phyloP scores from a whole-genome alignment of 1,140 invertebrate genomes.

The Leptonema lineaticorne region DNA sequence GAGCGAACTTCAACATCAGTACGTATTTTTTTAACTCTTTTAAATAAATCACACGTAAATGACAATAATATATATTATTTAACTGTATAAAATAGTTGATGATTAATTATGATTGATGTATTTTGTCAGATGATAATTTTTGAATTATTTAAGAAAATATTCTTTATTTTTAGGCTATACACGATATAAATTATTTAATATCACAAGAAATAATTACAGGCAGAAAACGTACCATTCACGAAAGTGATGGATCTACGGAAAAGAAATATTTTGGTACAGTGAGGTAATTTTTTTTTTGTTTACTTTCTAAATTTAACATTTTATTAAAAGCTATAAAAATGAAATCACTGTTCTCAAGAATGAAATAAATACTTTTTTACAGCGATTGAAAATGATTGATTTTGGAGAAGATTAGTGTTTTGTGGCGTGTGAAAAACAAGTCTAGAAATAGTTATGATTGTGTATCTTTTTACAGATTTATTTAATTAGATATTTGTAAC shows the following conservation, averaged over 20 bases:
- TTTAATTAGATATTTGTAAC: too few species aligned
- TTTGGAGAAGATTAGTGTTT: too few species aligned
- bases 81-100: not conserved
- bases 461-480: too few species aligned
- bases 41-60: too few species aligned
- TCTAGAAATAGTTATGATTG: too few species aligned
- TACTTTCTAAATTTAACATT: too few species aligned
- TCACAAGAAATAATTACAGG: slow-evolving; percentile 43
- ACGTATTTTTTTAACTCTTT: slow-evolving; percentile 42
- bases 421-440: too few species aligned
- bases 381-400: too few species aligned
- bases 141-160: not conserved
- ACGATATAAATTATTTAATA: slow-evolving; percentile 53
- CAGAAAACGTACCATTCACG: not conserved
- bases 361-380: too few species aligned
- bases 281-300: not conserved
- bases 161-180: slow-evolving; percentile 46
- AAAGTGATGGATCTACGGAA: not conserved
- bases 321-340: too few species aligned
- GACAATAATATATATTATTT: not conserved
- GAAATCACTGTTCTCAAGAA: too few species aligned
- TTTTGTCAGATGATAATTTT: not conserved
- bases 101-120: not conserved
- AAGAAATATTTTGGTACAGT: not conserved
- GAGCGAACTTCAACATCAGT: slow-evolving; percentile 89